These are phyloP conservation scores for Mastomys natalensis DNA, from an alignment of 2,113 vertebrate genomes.

Conservation along the genomic window DNA sequence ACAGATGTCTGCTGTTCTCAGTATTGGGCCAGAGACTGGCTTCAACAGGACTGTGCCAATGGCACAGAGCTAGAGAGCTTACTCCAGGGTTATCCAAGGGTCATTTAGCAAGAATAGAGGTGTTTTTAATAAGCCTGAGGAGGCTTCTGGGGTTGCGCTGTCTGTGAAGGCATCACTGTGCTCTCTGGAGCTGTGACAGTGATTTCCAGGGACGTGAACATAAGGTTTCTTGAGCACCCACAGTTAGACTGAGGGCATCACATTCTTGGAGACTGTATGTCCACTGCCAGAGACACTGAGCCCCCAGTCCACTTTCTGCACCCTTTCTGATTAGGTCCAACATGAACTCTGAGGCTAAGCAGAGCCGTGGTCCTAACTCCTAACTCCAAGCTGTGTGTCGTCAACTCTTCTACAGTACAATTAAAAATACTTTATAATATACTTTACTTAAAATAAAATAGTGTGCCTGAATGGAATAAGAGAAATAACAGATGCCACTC, in stretches of 20 bases:
- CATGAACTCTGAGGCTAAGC: not conserved
- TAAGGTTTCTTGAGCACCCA: not conserved
- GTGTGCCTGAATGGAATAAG: not conserved
- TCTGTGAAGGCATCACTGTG: not conserved
- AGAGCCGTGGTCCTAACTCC: not conserved
- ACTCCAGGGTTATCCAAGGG: not conserved
- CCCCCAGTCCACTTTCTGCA: rapidly evolving
- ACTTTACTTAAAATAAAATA: no score
- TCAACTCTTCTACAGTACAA: not conserved
- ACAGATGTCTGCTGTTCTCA: no score
- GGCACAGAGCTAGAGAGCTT: not conserved
- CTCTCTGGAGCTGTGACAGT: not conserved
- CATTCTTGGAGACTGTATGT: rapidly evolving
- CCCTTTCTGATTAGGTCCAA: not conserved
- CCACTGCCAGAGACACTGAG: rapidly evolving
- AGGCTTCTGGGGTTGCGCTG: not conserved
- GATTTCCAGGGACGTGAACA: not conserved
- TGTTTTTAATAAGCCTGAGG: not conserved
- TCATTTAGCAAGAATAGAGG: not conserved
- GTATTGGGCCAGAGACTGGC: rapidly evolving
- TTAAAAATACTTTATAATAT: not conserved
- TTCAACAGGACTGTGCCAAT: rapidly evolving
- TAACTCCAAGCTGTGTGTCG: not conserved
- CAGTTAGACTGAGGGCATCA: not conserved
- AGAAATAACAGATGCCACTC: not conserved